phyloP scores from a whole-genome alignment of 2,113 vertebrate species.

The Rhinoderma darwinii region DNA sequence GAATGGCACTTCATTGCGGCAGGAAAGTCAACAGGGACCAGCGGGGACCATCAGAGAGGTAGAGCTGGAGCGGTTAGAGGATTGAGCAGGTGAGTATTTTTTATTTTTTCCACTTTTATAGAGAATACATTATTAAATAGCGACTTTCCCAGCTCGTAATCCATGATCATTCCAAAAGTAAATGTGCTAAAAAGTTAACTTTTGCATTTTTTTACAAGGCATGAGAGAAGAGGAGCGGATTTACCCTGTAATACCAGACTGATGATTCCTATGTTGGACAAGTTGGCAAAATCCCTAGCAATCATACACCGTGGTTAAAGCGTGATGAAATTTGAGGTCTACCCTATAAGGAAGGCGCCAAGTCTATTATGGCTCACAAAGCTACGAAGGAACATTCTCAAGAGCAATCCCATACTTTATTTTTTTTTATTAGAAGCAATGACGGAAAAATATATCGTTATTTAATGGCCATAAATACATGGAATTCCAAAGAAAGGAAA shows the following conservation, averaged over 20 bases:
- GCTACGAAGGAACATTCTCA: neutral
- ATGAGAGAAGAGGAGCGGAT: neutral
- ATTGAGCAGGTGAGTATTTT: no score
- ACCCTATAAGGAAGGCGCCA: constrained; percentile 16
- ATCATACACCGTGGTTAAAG: constrained; percentile 22
- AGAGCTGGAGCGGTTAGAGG: no score
- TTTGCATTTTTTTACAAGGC: neutral
- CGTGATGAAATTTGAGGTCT: constrained; percentile 52
- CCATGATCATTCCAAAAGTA: neutral
- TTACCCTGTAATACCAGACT: neutral
- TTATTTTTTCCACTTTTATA: no score
- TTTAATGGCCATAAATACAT: neutral
- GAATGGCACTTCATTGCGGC: no score
- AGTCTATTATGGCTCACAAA: neutral
- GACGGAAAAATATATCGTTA: neutral
- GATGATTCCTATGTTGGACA: constrained; percentile 25
- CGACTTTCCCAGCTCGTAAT: neutral
- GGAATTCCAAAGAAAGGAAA: neutral
- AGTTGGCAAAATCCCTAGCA: constrained; percentile 19
- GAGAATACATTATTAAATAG: neutral
- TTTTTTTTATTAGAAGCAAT: neutral
- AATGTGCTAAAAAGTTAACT: neutral
- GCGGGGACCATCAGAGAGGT: no score
- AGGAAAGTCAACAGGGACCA: no score
- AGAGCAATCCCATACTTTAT: neutral